phyloP scores from a whole-genome alignment of 2,113 vertebrate genomes.

The Myiozetetes cayanensis region DNA sequence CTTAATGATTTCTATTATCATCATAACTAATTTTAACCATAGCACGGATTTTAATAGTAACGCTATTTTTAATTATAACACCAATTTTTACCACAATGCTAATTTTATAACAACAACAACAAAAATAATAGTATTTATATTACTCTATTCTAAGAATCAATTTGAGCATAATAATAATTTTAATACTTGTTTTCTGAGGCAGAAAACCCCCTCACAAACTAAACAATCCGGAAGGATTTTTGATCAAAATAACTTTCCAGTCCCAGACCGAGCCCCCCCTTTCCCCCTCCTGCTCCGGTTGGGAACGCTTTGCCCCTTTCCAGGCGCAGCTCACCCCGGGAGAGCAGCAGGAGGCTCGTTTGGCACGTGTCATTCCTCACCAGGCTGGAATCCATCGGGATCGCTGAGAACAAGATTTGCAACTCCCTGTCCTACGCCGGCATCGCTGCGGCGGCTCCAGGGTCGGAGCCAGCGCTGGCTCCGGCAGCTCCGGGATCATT shows the following conservation, averaged over 20 bases:
- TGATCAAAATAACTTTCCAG: neutral
- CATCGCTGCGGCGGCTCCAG: neutral
- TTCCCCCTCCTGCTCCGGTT: accelerated
- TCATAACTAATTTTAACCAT: neutral
- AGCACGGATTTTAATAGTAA: neutral
- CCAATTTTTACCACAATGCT: neutral
- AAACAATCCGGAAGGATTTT: neutral
- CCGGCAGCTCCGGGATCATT: neutral
- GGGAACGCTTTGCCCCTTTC: neutral
- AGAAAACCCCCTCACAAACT: neutral
- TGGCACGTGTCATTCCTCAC: neutral
- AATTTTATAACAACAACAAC: neutral
- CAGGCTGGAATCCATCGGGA: neutral
- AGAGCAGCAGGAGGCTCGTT: neutral
- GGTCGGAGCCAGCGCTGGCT: neutral
- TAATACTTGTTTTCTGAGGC: neutral
- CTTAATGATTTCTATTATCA: neutral
- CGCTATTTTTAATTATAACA: neutral
- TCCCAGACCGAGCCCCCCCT: accelerated
- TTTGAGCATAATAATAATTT: neutral
- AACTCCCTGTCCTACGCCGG: neutral
- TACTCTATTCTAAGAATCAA: neutral
- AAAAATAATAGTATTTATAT: neutral
- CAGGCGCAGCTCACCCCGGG: neutral
- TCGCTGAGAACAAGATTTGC: neutral